Conservation (phyloP, 2,888 invertebrate genomes). For the Dryocosmus kuriphilus region DNA sequence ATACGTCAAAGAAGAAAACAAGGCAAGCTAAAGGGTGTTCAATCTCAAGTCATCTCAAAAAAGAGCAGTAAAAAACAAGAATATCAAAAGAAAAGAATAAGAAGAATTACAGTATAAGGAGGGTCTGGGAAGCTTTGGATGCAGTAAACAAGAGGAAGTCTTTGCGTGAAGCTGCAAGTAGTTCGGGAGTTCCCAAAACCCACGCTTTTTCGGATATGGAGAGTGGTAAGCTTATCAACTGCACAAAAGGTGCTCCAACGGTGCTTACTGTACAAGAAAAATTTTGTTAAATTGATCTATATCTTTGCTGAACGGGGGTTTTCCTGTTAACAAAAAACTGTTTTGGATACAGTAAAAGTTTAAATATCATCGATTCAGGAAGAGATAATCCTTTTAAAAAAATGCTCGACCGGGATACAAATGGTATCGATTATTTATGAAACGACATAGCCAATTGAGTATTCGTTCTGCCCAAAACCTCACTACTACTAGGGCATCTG, state of each 20-base stretch:
- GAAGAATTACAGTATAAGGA: too few relatives aligned
- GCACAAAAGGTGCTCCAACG: conserved; percentile 39
- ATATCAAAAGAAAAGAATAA: too few relatives aligned
- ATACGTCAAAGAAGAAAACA: too few relatives aligned
- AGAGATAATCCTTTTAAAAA: conserved; percentile 46
- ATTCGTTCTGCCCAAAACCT: conserved; percentile 59
- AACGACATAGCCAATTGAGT: conserved; percentile 60
- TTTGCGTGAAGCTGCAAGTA: too few relatives aligned
- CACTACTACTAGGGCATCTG: conserved; percentile 44
- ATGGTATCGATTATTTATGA: conserved; percentile 65
- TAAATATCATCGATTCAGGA: not conserved
- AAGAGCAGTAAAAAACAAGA: too few relatives aligned
- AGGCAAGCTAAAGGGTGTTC: too few relatives aligned
- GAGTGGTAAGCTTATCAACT: conserved; percentile 27
- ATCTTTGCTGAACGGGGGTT: too few relatives aligned
- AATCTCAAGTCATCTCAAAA: too few relatives aligned
- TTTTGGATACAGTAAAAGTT: conserved; percentile 42
- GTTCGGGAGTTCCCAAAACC: conserved; percentile 11
- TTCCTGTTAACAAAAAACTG: conserved; percentile 14
- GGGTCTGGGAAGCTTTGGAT: too few relatives aligned
- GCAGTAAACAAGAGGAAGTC: too few relatives aligned
- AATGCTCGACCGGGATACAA: conserved; percentile 54
- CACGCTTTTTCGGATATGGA: not conserved
- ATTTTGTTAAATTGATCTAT: conserved; percentile 41
- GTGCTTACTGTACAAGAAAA: conserved; percentile 15